These are phyloP conservation scores for Caranx ignobilis DNA, from an alignment of 2,113 vertebrate species.

Conservation along the genomic window DNA sequence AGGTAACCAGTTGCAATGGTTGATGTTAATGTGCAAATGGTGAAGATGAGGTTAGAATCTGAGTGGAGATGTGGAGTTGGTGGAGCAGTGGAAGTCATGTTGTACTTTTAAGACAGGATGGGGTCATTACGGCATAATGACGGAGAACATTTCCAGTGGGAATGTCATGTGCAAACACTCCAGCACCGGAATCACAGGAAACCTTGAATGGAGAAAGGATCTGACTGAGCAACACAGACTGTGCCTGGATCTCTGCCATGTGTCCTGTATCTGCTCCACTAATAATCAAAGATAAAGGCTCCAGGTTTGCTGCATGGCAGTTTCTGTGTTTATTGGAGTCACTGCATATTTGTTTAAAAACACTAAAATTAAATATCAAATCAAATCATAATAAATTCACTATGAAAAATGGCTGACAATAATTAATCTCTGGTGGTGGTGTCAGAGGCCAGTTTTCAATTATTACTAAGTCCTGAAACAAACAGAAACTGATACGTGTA, in stretches of 20 bases:
- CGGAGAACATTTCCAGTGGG: neutral
- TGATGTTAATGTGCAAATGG: neutral
- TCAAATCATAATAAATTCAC: neutral
- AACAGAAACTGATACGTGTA: neutral
- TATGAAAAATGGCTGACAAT: neutral
- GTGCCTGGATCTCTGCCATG: neutral
- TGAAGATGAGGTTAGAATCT: no score
- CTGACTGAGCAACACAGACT: neutral
- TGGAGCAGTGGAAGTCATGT: no score
- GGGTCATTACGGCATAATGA: neutral
- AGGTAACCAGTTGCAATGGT: neutral
- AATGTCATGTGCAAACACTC: neutral
- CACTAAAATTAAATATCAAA: neutral
- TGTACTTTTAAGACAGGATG: no score
- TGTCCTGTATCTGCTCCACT: neutral
- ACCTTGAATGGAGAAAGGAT: neutral
- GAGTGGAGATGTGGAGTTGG: no score
- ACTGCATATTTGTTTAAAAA: neutral
- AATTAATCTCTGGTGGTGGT: neutral
- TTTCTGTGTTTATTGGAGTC: neutral
- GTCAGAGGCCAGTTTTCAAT: neutral
- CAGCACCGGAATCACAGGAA: neutral
- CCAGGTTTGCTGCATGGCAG: neutral
- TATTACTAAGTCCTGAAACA: neutral
- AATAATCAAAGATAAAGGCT: neutral